Evolutionary conservation across 1,140 invertebrate species (phyloP), one percentile per base, ranked within the genome.

Genomic region (Muscidifurax raptorellus): DNA sequence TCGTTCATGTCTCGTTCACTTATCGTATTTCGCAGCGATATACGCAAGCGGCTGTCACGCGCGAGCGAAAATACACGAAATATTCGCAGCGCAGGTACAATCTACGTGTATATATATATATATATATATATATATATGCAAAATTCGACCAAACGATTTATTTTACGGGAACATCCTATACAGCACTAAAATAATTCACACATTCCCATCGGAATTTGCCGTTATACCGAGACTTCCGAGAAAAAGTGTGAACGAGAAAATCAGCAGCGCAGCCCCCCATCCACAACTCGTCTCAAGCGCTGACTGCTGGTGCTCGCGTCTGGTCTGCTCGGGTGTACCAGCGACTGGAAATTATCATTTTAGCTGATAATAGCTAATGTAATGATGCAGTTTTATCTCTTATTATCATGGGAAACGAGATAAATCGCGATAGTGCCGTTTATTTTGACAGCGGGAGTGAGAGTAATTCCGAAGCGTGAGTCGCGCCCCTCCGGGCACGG

Each of bases 391-490:
- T 93, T 93, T 93, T 93, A 93, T 93, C 92, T 93, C 90, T 91
- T 93, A 93, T 93, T 93, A 93, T 93, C 92, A 93, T 93, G 92
- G 92, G 92, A 92, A 93, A 93, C 89, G 91, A 93, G 92, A 93
- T 93, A 93, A 93, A 93, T 93, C 89, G 92, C 92, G 92, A 93
- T 93, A 93, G 92, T 93, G 91, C 87, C 90, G 91, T 92, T 92
- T 92, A 93, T 93, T 93, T 93, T 93, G 92, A 93, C 92, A 93
- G 89, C 90, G 90, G 85, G 88, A 87, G 86, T 82, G 88, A 87
- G 80, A 86, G 52, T 59, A 59, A 59, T 59, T 59, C 52, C 52
- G 44, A 15, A 87, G 89, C n/a, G 89, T 87, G 87, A 86, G 89
- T 89, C 87, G 87, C 47, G 71, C 78, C 86, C 86, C 85, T 76